Conservation (phyloP, 2,888 invertebrate genomes). For the Pammene fasciana region DNA sequence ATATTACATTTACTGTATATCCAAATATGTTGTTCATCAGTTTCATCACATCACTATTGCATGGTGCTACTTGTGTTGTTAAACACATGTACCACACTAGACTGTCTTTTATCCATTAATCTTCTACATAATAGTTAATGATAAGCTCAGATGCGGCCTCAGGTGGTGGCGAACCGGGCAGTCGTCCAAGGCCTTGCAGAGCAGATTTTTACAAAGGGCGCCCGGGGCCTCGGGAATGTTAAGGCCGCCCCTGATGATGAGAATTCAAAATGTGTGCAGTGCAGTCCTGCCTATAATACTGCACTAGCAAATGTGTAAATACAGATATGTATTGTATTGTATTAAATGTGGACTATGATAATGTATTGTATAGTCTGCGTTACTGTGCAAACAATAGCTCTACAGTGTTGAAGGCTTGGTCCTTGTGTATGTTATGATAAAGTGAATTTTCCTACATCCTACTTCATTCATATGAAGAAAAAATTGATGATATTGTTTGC, state of each 20-base stretch:
- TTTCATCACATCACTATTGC: conserved; percentile 3
- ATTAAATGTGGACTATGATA: not conserved
- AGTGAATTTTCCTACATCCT: not conserved
- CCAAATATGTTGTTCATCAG: conserved; percentile 11
- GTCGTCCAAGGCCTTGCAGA: no score
- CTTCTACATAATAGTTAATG: no score
- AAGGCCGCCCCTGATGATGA: not conserved
- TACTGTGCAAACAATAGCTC: not conserved
- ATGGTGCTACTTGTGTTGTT: conserved; percentile 23
- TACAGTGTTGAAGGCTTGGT: not conserved
- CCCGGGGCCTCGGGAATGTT: no score
- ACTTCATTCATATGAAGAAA: not conserved
- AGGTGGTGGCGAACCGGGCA: no score
- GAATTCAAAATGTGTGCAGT: conserved; percentile 2
- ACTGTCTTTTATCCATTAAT: conserved; percentile 11
- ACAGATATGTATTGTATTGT: conserved; percentile 22
- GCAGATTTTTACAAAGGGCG: no score
- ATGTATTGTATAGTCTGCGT: conserved; percentile 8
- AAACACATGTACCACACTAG: conserved; percentile 1
- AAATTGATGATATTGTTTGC: conserved; percentile 2
- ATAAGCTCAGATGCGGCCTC: no score
- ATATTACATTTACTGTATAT: not conserved
- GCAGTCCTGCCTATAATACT: not conserved
- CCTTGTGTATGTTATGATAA: not conserved
- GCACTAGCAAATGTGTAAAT: conserved; percentile 27